Evolutionary conservation across 2,797 vertebrate species (phyloP).

Genomic region (Hozukius guyotensis): DNA sequence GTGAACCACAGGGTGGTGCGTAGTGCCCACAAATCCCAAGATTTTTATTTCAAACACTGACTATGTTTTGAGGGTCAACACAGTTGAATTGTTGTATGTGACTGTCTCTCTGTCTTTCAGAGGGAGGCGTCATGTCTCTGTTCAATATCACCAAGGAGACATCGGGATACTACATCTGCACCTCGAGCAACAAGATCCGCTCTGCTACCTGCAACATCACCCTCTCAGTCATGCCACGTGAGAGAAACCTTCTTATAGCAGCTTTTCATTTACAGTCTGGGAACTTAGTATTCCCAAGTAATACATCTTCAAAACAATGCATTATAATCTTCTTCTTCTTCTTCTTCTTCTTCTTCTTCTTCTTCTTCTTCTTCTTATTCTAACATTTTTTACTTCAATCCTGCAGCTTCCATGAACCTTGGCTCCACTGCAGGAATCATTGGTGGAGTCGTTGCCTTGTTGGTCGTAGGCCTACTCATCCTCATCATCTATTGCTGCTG

Average conservation of each 20-base stretch:
- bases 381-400: conserved; percentile 37
- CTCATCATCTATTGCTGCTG: conserved; percentile 88
- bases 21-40: neutral
- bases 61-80: neutral
- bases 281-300: neutral
- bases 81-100: neutral
- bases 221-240: conserved; percentile 82
- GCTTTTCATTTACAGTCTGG: neutral
- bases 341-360: neutral
- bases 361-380: neutral
- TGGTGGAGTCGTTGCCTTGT: conserved; percentile 63
- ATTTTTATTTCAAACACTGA: neutral
- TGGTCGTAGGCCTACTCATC: conserved; percentile 68
- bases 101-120: conserved; percentile 46
- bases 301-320: neutral
- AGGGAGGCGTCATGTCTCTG: conserved; percentile 81
- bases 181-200: conserved; percentile 83
- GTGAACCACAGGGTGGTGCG: neutral
- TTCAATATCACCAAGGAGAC: conserved; percentile 87
- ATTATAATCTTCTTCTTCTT: neutral
- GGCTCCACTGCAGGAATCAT: conserved; percentile 86
- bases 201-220: conserved; percentile 86
- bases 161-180: conserved; percentile 89
- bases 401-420: conserved; percentile 89
- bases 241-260: conserved; percentile 5